Percentiles rank a stretch among this genome's conserved stretches.
phyloP scores from a whole-genome alignment of 2,113 vertebrate species.

The Gracilinanus agilis region DNA sequence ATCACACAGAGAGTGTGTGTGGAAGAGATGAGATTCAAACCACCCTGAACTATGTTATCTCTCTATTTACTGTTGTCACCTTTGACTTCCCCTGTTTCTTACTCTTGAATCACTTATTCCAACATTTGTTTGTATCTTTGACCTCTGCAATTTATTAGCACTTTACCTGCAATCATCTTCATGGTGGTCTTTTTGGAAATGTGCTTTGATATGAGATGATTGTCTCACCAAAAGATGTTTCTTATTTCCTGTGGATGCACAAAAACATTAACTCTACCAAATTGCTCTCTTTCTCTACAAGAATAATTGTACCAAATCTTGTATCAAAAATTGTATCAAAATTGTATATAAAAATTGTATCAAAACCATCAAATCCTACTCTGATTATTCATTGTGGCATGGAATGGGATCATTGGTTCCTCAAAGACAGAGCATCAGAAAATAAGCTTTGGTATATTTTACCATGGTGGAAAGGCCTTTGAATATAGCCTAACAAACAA shows the following conservation, averaged over 20 bases:
- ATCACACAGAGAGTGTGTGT: neutral
- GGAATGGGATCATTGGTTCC: neutral
- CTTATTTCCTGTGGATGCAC: neutral
- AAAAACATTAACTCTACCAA: neutral
- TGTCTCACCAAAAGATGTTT: neutral
- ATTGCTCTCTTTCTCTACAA: neutral
- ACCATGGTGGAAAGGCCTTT: neutral
- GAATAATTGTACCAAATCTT: neutral
- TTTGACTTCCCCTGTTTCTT: neutral
- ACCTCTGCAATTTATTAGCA: neutral
- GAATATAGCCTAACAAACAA: too few relatives aligned
- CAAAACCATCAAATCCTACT: neutral
- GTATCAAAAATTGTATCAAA: too few relatives aligned
- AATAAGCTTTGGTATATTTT: neutral
- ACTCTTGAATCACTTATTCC: neutral
- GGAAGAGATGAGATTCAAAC: neutral
- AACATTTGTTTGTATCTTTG: neutral
- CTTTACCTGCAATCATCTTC: neutral
- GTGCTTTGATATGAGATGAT: neutral
- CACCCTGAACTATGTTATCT: neutral
- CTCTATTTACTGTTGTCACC: neutral
- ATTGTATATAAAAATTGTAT: too few relatives aligned
- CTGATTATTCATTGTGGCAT: neutral
- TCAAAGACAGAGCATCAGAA: neutral
- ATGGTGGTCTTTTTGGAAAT: neutral